phyloP scores from a whole-genome alignment of 1,140 invertebrate species.

The Euwallacea fornicatus region DNA sequence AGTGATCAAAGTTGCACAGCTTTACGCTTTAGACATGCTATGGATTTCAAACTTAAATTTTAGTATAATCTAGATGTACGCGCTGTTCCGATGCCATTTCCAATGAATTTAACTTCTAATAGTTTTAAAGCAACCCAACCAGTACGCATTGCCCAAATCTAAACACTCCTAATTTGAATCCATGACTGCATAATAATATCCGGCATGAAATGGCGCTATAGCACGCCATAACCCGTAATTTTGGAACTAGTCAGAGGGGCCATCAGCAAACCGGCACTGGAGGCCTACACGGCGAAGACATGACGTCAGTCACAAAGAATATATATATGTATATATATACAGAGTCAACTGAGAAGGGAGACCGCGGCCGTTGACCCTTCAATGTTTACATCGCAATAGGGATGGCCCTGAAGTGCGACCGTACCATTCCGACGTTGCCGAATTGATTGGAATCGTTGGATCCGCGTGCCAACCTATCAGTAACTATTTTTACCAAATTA shows the following conservation, averaged over 20 bases:
- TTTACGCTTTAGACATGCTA: no score
- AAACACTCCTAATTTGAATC: not conserved
- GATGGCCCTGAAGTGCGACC: slow-evolving; percentile 31
- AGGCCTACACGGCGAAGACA: slow-evolving; percentile 29
- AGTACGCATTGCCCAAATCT: not conserved
- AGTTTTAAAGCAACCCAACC: no score
- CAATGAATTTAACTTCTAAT: no score
- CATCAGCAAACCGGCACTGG: slow-evolving; percentile 4
- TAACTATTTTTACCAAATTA: no score
- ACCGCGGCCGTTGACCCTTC: slow-evolving; percentile 44
- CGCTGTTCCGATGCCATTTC: no score
- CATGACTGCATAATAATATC: not conserved
- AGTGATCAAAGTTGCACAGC: no score
- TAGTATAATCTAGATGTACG: no score
- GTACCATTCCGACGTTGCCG: slow-evolving; percentile 22
- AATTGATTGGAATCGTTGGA: no score
- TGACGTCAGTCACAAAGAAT: slow-evolving; percentile 44
- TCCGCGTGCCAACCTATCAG: no score
- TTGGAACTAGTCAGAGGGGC: not conserved
- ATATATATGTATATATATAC: not conserved
- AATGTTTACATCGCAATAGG: slow-evolving; percentile 51
- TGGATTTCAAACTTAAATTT: no score
- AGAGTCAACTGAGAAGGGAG: slow-evolving; percentile 13
- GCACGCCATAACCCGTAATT: slow-evolving; percentile 9
- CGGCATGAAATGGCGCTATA: not conserved